Percentiles rank a stretch among this genome's conserved stretches.
Conservation (phyloP, 53 echinoderm and acorn worm species). For the Holothuria scabra region DNA sequence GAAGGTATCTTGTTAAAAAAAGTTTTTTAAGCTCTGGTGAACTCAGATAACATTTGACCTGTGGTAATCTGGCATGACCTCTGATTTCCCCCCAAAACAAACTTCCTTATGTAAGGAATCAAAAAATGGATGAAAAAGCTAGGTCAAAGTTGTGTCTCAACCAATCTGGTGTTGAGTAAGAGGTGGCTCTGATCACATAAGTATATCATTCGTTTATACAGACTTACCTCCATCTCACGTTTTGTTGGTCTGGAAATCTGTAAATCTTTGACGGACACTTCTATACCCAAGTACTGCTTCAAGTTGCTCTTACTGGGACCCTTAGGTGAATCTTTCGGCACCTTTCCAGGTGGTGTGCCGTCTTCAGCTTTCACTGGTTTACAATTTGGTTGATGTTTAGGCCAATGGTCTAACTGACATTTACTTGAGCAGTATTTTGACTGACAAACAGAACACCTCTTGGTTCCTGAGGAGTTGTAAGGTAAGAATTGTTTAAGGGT, state of each 20-base stretch:
- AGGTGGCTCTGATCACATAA: too few species aligned
- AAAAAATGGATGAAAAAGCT: too few species aligned
- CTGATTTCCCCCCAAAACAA: too few species aligned
- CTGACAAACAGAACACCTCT: conserved; percentile 24
- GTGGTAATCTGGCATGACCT: too few species aligned
- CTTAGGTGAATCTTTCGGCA: background rate
- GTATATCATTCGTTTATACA: too few species aligned
- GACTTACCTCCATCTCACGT: conserved; percentile 6
- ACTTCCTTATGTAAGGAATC: too few species aligned
- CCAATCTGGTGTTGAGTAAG: too few species aligned
- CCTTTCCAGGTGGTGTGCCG: background rate
- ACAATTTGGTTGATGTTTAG: conserved; percentile 14
- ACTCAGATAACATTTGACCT: too few species aligned
- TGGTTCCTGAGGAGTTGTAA: background rate
- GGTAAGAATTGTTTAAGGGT: too few species aligned
- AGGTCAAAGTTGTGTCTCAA: too few species aligned
- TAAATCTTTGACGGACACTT: background rate
- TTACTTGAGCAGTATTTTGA: conserved; percentile 9
- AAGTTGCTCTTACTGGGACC: background rate
- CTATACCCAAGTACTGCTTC: background rate
- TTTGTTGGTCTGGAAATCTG: background rate
- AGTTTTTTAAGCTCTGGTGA: too few species aligned
- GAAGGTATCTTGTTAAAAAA: too few species aligned
- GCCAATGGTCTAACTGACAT: conserved; percentile 26
- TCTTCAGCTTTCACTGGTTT: background rate